Conservation (phyloP, 2,888 invertebrate genomes). For the Ischnura elegans region DNA sequence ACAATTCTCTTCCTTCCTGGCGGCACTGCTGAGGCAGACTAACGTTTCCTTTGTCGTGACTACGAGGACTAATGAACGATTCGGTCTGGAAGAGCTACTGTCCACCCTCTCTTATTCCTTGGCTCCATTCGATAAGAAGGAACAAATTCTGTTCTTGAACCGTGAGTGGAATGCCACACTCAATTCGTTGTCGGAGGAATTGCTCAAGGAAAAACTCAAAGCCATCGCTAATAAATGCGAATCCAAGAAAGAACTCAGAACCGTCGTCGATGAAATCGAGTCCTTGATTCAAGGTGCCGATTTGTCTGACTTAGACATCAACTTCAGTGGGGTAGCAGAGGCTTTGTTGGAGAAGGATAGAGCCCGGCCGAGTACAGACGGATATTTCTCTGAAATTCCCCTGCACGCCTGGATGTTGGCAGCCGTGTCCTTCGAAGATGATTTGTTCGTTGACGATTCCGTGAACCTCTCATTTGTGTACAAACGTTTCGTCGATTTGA, state of each 20-base stretch:
- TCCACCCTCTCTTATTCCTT: background rate
- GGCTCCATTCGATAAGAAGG: background rate
- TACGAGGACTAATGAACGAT: background rate
- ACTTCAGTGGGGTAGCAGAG: background rate
- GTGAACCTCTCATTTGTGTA: background rate
- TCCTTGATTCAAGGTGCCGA: background rate
- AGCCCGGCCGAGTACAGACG: background rate
- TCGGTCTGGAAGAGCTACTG: background rate
- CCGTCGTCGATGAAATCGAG: background rate
- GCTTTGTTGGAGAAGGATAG: background rate
- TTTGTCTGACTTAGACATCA: background rate
- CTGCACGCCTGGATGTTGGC: background rate
- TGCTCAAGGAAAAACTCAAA: background rate
- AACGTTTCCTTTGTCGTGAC: background rate
- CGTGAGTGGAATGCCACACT: background rate
- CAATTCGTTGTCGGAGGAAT: background rate
- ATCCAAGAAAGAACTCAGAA: background rate
- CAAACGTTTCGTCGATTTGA: background rate
- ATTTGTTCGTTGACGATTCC: background rate
- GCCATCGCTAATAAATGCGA: background rate
- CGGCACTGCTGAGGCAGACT: background rate
- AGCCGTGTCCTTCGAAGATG: background rate
- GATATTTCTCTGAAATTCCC: background rate
- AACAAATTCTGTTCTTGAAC: background rate
- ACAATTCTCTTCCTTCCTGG: background rate